A percentile compares a stretch with the other conserved stretches of the same genome.
Conservation (phyloP, 2,888 invertebrate species). For the Drosophila emarginata region DNA sequence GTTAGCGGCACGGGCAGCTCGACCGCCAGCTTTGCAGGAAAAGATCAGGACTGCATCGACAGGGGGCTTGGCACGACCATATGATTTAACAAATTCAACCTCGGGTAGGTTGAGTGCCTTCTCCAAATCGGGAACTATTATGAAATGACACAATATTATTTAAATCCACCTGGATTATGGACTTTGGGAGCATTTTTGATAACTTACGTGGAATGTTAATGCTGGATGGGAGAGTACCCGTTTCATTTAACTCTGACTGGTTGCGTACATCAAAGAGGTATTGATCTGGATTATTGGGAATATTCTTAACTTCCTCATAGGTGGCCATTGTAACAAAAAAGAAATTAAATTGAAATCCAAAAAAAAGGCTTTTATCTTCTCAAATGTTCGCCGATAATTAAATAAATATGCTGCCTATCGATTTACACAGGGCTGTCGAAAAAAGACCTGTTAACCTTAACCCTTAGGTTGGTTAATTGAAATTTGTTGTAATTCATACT, state of each 20-base stretch:
- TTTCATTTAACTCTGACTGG: constrained; percentile 87
- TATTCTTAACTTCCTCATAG: constrained; percentile 83
- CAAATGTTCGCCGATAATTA: constrained; percentile 29
- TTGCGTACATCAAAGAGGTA: constrained; percentile 90
- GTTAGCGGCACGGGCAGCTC: constrained; percentile 86
- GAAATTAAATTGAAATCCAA: not conserved
- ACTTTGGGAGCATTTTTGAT: constrained; percentile 2
- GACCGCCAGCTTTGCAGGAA: constrained; percentile 87
- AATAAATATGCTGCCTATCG: not conserved
- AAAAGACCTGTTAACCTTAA: not conserved
- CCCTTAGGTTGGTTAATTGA: no score
- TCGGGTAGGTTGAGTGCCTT: constrained; percentile 73
- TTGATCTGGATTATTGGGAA: constrained; percentile 83
- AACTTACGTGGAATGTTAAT: constrained; percentile 90
- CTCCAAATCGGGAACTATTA: constrained; percentile 75
- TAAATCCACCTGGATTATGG: not conserved
- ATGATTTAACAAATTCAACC: constrained; percentile 80
- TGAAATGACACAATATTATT: constrained; percentile 5
- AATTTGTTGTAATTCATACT: no score
- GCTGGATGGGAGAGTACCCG: constrained; percentile 89
- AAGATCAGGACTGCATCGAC: constrained; percentile 86
- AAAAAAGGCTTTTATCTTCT: constrained; percentile 25
- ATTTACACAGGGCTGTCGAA: not conserved
- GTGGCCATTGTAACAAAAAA: constrained; percentile 71
- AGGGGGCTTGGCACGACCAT: constrained; percentile 84